A percentile compares a stretch with the other conserved stretches of the same genome.
Conservation (phyloP, 2,113 vertebrate genomes). For the Zosterops pallidus region DNA sequence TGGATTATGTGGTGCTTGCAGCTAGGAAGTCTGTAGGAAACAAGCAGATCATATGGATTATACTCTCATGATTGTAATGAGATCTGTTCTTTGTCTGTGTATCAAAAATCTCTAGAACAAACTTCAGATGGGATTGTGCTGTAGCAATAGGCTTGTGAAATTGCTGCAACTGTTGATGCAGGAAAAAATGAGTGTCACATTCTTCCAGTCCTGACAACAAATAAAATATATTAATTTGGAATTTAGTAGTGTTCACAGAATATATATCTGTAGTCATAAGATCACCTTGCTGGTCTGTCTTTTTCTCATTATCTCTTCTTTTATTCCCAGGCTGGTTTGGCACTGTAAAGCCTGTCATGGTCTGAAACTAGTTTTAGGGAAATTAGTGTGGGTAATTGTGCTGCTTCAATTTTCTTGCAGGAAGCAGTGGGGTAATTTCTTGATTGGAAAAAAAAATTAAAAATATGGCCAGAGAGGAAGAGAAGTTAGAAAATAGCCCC, state of each 20-base stretch:
- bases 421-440: not conserved
- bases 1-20: not conserved
- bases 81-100: accelerated
- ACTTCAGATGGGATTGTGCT: not conserved
- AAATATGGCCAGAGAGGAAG: not conserved
- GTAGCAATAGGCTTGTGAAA: not conserved
- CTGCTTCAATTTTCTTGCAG: not conserved
- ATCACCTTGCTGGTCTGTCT: not conserved
- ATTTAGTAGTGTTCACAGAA: not conserved
- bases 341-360: not conserved
- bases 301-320: not conserved
- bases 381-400: not conserved
- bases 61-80: not conserved
- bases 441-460: not conserved
- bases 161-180: not conserved
- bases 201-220: not conserved
- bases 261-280: not conserved
- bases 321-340: not conserved
- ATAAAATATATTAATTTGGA: not conserved
- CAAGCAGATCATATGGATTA: not conserved
- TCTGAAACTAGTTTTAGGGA: not conserved
- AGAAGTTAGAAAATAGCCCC: not conserved
- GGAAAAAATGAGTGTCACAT: not conserved
- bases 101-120: not conserved
- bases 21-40: not conserved